A percentile compares a stretch with the other conserved stretches of the same genome.
These are phyloP conservation scores for Thera britannica DNA, from an alignment of 2,888 invertebrate genomes.

Conservation along the genomic window DNA sequence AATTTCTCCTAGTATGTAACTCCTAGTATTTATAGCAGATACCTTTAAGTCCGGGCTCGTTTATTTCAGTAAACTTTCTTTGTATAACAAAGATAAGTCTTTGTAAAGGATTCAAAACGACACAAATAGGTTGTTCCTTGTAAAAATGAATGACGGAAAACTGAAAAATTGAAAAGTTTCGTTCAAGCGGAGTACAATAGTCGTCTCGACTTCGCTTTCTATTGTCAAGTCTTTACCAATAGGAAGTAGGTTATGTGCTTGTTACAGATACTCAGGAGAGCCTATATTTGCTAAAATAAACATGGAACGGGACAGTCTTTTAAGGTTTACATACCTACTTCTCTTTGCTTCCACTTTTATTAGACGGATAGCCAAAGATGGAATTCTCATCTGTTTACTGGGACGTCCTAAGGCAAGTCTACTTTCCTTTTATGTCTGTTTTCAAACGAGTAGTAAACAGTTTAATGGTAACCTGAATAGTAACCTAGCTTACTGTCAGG, in stretches of 20 bases:
- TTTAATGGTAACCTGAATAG: too few species aligned
- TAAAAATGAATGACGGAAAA: constrained; percentile 19
- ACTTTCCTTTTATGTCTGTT: too few species aligned
- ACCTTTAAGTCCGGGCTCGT: not conserved
- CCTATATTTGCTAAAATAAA: not conserved
- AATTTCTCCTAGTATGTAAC: too few species aligned
- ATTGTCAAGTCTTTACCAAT: constrained; percentile 19
- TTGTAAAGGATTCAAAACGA: constrained; percentile 12
- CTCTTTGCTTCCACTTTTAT: not conserved
- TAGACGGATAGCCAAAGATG: not conserved
- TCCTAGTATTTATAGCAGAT: too few species aligned
- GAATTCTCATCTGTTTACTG: not conserved
- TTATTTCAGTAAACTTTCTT: constrained; percentile 4
- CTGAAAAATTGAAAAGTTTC: constrained; percentile 15
- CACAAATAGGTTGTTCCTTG: constrained; percentile 19
- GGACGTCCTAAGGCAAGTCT: too few species aligned
- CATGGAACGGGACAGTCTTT: not conserved
- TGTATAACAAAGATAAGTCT: not conserved
- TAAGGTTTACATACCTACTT: not conserved
- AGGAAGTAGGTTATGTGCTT: constrained; percentile 17
- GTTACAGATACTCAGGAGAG: not conserved
- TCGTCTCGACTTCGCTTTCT: constrained; percentile 19
- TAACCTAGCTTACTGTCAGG: too few species aligned
- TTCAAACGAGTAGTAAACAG: too few species aligned
- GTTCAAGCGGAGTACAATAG: constrained; percentile 26